Percentiles rank a stretch among this genome's conserved stretches.
These are phyloP conservation scores for Drosophila chauvacae DNA, from an alignment of 1,140 invertebrate species.

Conservation along the genomic window DNA sequence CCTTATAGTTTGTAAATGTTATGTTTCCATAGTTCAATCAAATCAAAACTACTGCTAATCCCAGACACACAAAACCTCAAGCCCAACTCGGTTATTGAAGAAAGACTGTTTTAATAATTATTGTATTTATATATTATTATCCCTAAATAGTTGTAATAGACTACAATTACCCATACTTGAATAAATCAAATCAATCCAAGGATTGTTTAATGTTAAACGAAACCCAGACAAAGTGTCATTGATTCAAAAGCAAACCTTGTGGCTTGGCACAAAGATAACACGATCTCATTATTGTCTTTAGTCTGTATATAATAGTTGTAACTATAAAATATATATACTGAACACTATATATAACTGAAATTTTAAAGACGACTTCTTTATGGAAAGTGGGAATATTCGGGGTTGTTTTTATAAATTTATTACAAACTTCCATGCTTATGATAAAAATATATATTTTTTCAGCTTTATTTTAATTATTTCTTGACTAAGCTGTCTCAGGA, in stretches of 20 bases:
- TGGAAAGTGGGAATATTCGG: neutral
- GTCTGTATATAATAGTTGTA: conserved; percentile 19
- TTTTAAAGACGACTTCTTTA: conserved; percentile 4
- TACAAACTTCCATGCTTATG: too few relatives aligned
- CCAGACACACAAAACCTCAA: conserved; percentile 61
- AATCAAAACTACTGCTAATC: conserved; percentile 27
- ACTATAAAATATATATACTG: conserved; percentile 19
- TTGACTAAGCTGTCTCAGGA: neutral
- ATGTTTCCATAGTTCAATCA: conserved; percentile 52
- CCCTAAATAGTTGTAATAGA: conserved; percentile 1
- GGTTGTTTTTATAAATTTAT: neutral
- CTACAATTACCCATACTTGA: conserved; percentile 19
- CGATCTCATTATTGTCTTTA: conserved; percentile 68
- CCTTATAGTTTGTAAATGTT: conserved; percentile 53
- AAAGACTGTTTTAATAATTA: conserved; percentile 68
- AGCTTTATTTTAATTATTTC: neutral
- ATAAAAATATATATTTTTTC: neutral
- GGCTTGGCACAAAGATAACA: conserved; percentile 65
- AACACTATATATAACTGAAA: conserved; percentile 36
- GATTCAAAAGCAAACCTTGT: conserved; percentile 22
- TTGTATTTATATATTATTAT: conserved; percentile 31
- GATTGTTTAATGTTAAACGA: conserved; percentile 45
- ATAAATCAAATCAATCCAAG: conserved; percentile 57
- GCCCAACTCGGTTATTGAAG: conserved; percentile 64
- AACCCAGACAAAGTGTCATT: conserved; percentile 52